A percentile compares a stretch with the other conserved stretches of the same genome.
Conservation (phyloP, 1,140 invertebrate species). For the Drosophila nigromelanica region DNA sequence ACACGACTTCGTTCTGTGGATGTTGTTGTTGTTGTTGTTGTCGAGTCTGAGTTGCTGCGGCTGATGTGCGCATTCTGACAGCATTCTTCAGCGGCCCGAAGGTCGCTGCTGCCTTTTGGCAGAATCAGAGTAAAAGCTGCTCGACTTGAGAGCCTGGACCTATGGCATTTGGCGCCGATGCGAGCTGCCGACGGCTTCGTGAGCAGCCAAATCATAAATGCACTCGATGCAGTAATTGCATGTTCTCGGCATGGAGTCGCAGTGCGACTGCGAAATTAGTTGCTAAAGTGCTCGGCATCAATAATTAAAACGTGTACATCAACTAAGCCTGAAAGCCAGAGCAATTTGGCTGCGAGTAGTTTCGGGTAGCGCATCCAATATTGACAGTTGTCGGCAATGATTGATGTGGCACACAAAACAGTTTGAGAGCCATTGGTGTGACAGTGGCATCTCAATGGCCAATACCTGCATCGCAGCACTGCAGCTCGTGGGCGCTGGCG, state of each 20-base stretch:
- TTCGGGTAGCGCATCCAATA: slow-evolving; percentile 16
- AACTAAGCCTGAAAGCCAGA: slow-evolving; percentile 39
- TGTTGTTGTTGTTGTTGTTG: slow-evolving; percentile 1
- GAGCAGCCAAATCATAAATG: slow-evolving; percentile 55
- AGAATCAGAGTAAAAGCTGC: slow-evolving; percentile 79
- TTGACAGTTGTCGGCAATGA: slow-evolving; percentile 43
- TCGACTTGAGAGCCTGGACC: slow-evolving; percentile 61
- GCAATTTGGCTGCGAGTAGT: slow-evolving; percentile 28
- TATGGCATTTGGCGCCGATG: slow-evolving; percentile 62
- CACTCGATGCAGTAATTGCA: slow-evolving; percentile 77
- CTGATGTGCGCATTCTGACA: slow-evolving; percentile 47
- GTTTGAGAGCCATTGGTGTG: slow-evolving; percentile 25
- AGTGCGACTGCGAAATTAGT: slow-evolving; percentile 70
- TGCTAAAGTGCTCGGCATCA: slow-evolving; percentile 47
- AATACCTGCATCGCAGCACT: slow-evolving; percentile 24
- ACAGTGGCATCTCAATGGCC: no score
- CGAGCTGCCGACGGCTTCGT: no score
- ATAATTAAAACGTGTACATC: slow-evolving; percentile 69
- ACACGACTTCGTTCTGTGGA: slow-evolving; percentile 3
- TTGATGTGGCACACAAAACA: slow-evolving; percentile 53
- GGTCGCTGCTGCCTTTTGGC: slow-evolving; percentile 65
- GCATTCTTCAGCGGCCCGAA: slow-evolving; percentile 67
- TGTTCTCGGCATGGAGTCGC: slow-evolving; percentile 28
- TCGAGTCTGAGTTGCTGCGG: slow-evolving; percentile 2
- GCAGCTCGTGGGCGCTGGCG: slow-evolving; percentile 59